Base-by-base conservation (phyloP, 2,888 invertebrate genomes). In the Pammene fasciana region DNA sequence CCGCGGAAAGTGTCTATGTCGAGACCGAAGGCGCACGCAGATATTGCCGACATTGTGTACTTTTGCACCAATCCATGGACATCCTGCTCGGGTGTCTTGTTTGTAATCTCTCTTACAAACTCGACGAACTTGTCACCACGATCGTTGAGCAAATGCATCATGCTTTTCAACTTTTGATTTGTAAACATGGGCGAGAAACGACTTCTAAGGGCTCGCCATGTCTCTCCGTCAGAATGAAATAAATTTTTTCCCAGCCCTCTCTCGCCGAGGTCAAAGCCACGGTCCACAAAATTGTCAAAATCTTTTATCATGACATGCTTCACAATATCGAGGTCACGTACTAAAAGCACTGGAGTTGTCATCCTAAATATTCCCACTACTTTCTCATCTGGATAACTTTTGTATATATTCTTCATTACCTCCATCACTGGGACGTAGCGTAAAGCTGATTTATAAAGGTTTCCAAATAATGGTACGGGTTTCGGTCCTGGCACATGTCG, bases 11-110 rank as follows among this genome's bases (percentile, higher is more conserved):
- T 57, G 45, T 68, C 50, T 7, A 93, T 88, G 73, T 91, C 83
- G 8, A 92, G 73, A 0, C 93, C 93, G 72, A 91, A 93, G 5
- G 88, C 90, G 13, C 86, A 82, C 5, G 87, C 85, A 0, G 92
- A 92, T 46, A 93, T 93, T 92, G 71, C 86, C 90, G 4, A 89
- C 81, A 70, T 73, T 0, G 83, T 84, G 55, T 74, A 86, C 52
- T 73, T 79, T 48, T 82, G 81, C 2, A 85, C 68, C 3, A 86
- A 73, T 3, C 52, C 14, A 11, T 79, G 74, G 1, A 83, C 13
- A 43, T 82, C 75, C 4, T 79, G 78, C 65, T 84, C 82, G 0
- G 78, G 41, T 0, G 75, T 46, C 3, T 72, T 56, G 2, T 14
- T 26, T 10, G 34, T 16, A 5, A 41, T 50, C 48, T 56, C 56